phyloP scores from a whole-genome alignment of 2,113 vertebrate species.

The Probosciger aterrimus region DNA sequence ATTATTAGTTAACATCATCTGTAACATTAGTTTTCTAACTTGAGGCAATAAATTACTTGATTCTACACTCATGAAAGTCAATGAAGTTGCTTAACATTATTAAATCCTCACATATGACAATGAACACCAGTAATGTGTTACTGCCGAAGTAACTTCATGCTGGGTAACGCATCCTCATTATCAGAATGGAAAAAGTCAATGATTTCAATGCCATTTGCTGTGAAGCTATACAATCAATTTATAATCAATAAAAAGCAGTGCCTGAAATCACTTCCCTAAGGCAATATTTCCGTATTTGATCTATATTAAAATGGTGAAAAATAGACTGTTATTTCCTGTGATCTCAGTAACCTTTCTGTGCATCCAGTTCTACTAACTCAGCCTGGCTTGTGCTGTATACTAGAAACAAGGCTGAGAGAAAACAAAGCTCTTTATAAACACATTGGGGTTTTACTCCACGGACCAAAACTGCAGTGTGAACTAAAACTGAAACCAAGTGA shows the following conservation, averaged over 20 bases:
- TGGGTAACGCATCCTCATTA: neutral
- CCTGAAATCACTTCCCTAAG: neutral
- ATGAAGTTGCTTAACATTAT: neutral
- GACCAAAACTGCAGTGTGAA: neutral
- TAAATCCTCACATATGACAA: neutral
- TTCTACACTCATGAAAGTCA: neutral
- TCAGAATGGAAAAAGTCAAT: neutral
- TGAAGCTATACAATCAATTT: neutral
- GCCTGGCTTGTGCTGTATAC: neutral
- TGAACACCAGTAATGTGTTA: neutral
- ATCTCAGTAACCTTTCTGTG: neutral
- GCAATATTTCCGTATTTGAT: neutral
- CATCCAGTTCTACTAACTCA: neutral
- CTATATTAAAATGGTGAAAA: neutral
- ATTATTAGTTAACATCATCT: neutral
- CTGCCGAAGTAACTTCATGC: neutral
- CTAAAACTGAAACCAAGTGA: neutral
- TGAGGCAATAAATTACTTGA: neutral
- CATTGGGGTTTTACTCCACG: neutral
- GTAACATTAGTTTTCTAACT: neutral
- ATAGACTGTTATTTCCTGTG: neutral
- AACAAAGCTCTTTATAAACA: constrained; percentile 8
- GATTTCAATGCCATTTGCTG: neutral
- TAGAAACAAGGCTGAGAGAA: neutral
- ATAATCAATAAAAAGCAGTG: neutral